These are phyloP conservation scores for Centruroides vittatus DNA, from an alignment of 1,140 invertebrate genomes.

Conservation along the genomic window DNA sequence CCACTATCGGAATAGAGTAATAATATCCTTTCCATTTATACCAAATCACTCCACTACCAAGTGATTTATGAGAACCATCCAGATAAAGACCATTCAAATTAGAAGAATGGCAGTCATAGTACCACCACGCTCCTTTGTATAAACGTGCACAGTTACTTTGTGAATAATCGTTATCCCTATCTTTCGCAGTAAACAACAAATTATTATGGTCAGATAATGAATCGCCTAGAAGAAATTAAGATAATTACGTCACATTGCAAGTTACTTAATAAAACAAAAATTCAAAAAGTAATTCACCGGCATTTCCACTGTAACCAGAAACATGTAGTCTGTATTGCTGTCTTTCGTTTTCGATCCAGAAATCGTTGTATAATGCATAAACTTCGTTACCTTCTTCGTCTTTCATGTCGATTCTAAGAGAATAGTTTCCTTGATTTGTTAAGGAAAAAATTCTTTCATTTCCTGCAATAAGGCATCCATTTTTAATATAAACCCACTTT, in stretches of 20 bases:
- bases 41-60: constrained; percentile 33
- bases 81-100: constrained; percentile 84
- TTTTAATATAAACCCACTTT: not conserved
- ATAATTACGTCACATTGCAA: too few species aligned
- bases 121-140: constrained; percentile 37
- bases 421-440: constrained; percentile 5
- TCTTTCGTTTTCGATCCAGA: constrained; percentile 6
- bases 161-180: constrained; percentile 50
- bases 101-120: constrained; percentile 68
- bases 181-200: constrained; percentile 52
- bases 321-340: not conserved
- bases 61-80: constrained; percentile 39
- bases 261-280: too few species aligned
- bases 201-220: constrained; percentile 36
- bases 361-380: constrained; percentile 1
- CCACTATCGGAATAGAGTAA: not conserved
- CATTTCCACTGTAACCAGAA: not conserved
- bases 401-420: not conserved
- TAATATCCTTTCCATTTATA: constrained; percentile 58
- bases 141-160: constrained; percentile 48
- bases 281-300: not conserved
- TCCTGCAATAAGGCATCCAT: not conserved
- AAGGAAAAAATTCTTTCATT: constrained; percentile 6
- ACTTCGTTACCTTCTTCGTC: not conserved
- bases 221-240: too few species aligned